A percentile compares a stretch with the other conserved stretches of the same genome.
Conservation (phyloP, 1,140 invertebrate genomes). For the Neotoxoptera formosana region DNA sequence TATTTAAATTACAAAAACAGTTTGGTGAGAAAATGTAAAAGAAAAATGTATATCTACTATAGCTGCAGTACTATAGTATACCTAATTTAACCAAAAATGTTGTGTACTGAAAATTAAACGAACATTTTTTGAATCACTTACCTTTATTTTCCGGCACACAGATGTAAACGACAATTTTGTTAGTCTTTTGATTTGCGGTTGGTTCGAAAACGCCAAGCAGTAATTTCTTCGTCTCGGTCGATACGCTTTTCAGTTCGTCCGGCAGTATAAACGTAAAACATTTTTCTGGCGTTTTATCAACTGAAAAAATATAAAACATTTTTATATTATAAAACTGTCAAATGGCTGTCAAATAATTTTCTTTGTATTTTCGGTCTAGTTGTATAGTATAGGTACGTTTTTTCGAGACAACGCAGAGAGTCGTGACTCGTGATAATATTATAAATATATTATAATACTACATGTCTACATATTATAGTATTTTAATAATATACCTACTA, state of each 20-base stretch:
- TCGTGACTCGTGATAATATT: no score
- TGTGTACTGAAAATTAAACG: not conserved
- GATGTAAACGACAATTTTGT: constrained; percentile 74
- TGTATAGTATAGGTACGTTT: not conserved
- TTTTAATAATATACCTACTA: not conserved
- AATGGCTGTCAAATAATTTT: not conserved
- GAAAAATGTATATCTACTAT: no score
- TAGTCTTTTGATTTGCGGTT: constrained; percentile 65
- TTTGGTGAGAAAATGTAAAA: no score
- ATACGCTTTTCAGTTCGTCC: constrained; percentile 66
- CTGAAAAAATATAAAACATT: not conserved
- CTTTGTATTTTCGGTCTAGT: not conserved
- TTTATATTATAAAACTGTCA: not conserved
- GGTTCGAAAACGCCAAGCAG: constrained; percentile 68
- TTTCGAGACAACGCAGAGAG: not conserved
- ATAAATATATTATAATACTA: not conserved
- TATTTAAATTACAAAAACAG: no score
- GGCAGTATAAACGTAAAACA: constrained; percentile 61
- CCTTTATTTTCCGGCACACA: constrained; percentile 74
- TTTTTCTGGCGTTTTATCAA: not conserved
- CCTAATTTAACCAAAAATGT: not conserved
- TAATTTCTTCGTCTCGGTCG: constrained; percentile 66
- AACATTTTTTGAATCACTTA: constrained; percentile 61
- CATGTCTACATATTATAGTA: no score
- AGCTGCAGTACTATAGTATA: not conserved